These are phyloP conservation scores for Aldrovandia affinis DNA, from an alignment of 2,797 vertebrate species.

Conservation along the genomic window DNA sequence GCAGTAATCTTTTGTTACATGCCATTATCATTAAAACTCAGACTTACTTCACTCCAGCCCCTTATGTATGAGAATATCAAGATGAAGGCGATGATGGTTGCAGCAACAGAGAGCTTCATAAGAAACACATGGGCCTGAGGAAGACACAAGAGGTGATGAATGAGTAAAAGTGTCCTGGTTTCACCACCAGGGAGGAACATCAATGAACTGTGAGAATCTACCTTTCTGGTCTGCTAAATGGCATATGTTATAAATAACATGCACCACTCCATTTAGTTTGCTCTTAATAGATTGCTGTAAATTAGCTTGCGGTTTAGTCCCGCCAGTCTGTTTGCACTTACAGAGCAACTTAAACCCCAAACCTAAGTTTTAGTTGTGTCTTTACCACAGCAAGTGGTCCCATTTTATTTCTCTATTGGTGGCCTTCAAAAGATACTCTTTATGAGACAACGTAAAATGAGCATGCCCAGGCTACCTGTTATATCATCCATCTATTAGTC, in stretches of 20 bases:
- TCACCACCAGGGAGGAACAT: too few species aligned
- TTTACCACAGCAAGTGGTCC: conserved; percentile 56
- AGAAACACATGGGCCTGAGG: conserved; percentile 69
- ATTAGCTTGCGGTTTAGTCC: too few species aligned
- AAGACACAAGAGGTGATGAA: conserved; percentile 20
- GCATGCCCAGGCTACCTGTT: conserved; percentile 73
- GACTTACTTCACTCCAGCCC: conserved; percentile 72
- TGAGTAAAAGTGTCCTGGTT: background rate
- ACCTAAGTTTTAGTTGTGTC: conserved; percentile 79
- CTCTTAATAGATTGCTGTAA: background rate
- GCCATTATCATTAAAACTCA: background rate
- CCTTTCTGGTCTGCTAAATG: too few species aligned
- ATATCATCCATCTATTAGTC: too few species aligned
- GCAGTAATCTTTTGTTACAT: background rate
- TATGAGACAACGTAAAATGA: conserved; percentile 71
- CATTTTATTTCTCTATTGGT: too few species aligned
- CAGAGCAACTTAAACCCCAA: conserved; percentile 67
- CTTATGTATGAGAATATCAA: conserved; percentile 62
- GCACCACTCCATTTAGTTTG: background rate
- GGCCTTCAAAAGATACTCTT: too few species aligned
- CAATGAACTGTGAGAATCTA: too few species aligned
- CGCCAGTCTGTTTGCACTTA: too few species aligned
- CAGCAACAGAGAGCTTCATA: conserved; percentile 68
- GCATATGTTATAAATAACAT: too few species aligned
- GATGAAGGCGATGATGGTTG: conserved; percentile 73